Evolutionary conservation across 2,888 invertebrate species (phyloP).

Genomic region (Epirrhoe alternata): DNA sequence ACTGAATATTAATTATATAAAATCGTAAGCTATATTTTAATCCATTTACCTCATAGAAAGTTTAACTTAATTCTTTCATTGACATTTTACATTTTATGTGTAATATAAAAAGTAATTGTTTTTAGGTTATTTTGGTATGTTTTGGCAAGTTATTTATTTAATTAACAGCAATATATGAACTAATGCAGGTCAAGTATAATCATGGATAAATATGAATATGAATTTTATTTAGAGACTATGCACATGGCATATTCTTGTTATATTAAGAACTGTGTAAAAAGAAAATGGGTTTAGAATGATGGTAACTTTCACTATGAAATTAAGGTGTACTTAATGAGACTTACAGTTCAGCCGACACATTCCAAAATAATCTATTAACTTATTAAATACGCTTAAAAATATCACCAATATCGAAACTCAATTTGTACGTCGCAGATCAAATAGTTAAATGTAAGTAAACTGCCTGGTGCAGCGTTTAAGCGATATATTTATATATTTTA

Average conservation of each 20-base stretch:
- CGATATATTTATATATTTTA: slow-evolving; percentile 49
- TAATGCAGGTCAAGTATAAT: too few relatives aligned
- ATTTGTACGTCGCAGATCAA: slow-evolving; percentile 49
- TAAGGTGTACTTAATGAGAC: slow-evolving; percentile 29
- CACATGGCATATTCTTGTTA: too few relatives aligned
- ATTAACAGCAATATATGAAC: background rate
- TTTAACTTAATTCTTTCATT: slow-evolving; percentile 36
- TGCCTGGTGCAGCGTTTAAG: slow-evolving; percentile 57
- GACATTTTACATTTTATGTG: slow-evolving; percentile 36
- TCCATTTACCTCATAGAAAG: slow-evolving; percentile 43
- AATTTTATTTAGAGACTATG: too few relatives aligned
- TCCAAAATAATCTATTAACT: slow-evolving; percentile 30
- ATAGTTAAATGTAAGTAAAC: slow-evolving; percentile 44
- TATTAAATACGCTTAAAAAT: slow-evolving; percentile 43
- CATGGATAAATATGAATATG: too few relatives aligned
- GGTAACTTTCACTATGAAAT: slow-evolving; percentile 7
- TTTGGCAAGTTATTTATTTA: slow-evolving; percentile 7
- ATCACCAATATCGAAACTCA: slow-evolving; percentile 42
- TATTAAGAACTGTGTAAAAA: too few relatives aligned
- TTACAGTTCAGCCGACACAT: slow-evolving; percentile 24
- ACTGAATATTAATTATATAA: slow-evolving; percentile 43
- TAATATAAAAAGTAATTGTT: slow-evolving; percentile 29
- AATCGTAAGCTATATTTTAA: slow-evolving; percentile 39
- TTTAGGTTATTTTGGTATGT: slow-evolving; percentile 27
- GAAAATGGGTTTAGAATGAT: too few relatives aligned